Conservation (phyloP, 2,113 vertebrate genomes). For the Proteles cristata region DNA sequence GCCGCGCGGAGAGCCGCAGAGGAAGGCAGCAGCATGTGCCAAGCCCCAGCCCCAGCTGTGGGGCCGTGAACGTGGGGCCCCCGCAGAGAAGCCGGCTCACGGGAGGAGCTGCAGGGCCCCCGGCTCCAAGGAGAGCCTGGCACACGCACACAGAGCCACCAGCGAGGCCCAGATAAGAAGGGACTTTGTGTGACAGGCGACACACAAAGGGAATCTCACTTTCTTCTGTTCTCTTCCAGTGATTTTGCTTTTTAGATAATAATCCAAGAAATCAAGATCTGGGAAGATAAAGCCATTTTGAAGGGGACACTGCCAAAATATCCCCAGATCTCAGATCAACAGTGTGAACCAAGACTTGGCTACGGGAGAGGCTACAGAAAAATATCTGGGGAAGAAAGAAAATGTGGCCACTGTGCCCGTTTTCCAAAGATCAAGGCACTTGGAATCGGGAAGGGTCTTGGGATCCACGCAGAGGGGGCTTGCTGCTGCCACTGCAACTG, state of each 20-base stretch:
- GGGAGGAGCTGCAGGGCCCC: background rate
- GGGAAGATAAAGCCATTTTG: background rate
- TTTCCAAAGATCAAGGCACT: background rate
- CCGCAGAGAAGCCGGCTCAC: background rate
- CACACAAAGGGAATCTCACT: background rate
- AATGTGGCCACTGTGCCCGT: rapidly evolving
- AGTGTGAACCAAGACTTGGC: background rate
- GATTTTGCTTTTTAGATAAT: background rate
- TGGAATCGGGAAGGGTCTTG: background rate
- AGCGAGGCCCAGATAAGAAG: background rate
- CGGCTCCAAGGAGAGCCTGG: too few species aligned
- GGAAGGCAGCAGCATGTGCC: background rate
- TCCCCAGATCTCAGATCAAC: background rate
- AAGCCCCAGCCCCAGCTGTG: rapidly evolving
- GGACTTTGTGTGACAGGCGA: background rate
- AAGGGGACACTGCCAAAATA: background rate
- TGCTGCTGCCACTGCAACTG: background rate
- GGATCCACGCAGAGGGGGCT: too few species aligned
- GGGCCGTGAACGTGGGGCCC: rapidly evolving
- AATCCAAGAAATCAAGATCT: background rate
- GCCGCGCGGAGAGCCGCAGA: rapidly evolving
- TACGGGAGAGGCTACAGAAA: too few species aligned
- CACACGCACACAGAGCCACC: rapidly evolving
- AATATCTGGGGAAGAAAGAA: background rate
- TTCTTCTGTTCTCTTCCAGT: background rate